A percentile compares a stretch with the other conserved stretches of the same genome.
phyloP scores from a whole-genome alignment of 2,888 invertebrate species.

The Agonopterix subpropinquella region DNA sequence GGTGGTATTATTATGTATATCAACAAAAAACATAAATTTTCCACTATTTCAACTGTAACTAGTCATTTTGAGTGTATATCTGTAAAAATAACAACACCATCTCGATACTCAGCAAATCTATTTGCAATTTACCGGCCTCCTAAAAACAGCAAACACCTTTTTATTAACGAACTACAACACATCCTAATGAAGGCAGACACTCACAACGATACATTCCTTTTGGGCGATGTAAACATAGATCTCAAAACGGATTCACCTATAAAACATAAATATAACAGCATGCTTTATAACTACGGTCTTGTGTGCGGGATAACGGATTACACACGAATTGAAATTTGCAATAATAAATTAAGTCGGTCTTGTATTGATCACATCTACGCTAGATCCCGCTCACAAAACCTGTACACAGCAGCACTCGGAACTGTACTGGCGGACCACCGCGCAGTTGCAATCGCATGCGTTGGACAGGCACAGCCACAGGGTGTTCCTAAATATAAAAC shows the following conservation, averaged over 20 bases:
- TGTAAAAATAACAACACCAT: neutral
- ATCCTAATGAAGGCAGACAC: neutral
- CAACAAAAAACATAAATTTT: too few species aligned
- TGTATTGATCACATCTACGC: constrained; percentile 11
- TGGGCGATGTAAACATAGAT: constrained; percentile 1
- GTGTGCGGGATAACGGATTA: constrained; percentile 9
- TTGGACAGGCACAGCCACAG: neutral
- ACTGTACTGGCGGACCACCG: constrained; percentile 1
- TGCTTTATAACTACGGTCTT: neutral
- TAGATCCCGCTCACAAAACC: constrained; percentile 2
- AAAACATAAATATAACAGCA: neutral
- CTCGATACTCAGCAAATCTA: neutral
- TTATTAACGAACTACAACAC: neutral
- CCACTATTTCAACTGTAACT: neutral
- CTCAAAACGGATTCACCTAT: neutral
- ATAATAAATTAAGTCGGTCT: constrained; percentile 5
- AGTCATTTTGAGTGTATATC: neutral
- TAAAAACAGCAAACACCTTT: neutral
- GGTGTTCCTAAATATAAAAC: neutral
- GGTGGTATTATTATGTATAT: too few species aligned
- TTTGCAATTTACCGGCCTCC: neutral
- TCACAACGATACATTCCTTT: neutral
- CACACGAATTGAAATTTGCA: constrained; percentile 8
- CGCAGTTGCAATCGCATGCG: neutral
- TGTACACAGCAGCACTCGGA: neutral